Evolutionary conservation across 2,113 vertebrate genomes (phyloP).

Genomic region (Pygoscelis adeliae): DNA sequence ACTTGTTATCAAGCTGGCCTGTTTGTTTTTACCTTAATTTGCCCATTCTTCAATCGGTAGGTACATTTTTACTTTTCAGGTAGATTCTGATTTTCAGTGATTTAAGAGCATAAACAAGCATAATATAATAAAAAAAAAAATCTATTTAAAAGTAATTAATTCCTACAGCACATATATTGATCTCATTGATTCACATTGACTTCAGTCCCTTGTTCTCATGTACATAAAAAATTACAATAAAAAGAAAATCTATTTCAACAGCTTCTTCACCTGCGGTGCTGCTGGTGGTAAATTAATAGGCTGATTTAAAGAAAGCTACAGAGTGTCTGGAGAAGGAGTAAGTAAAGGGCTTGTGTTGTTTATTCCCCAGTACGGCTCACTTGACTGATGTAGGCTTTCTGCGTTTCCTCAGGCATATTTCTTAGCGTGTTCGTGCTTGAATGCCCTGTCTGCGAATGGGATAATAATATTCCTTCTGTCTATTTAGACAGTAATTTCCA

Average conservation of each 20-base stretch:
- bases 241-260: not conserved
- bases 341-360: not conserved
- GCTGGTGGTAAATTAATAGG: not conserved
- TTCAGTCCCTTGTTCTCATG: not conserved
- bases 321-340: not conserved
- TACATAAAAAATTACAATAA: not conserved
- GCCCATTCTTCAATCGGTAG: not conserved
- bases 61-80: not conserved
- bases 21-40: conserved; percentile 40
- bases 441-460: not conserved
- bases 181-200: not conserved
- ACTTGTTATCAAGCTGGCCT: conserved; percentile 32
- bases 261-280: not conserved
- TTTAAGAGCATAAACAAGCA: not conserved
- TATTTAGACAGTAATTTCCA: not conserved
- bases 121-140: not conserved
- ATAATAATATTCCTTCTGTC: conserved; percentile 22
- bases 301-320: conserved; percentile 8
- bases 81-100: not conserved
- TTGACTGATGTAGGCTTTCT: conserved; percentile 14
- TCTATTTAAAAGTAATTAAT: not conserved
- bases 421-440: not conserved
- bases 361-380: not conserved
- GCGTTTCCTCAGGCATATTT: conserved; percentile 11
- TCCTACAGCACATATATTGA: not conserved